Evolutionary conservation across 2,113 vertebrate genomes (phyloP), one percentile per base, ranked within the genome.

Genomic region (Mastomys coucha): DNA sequence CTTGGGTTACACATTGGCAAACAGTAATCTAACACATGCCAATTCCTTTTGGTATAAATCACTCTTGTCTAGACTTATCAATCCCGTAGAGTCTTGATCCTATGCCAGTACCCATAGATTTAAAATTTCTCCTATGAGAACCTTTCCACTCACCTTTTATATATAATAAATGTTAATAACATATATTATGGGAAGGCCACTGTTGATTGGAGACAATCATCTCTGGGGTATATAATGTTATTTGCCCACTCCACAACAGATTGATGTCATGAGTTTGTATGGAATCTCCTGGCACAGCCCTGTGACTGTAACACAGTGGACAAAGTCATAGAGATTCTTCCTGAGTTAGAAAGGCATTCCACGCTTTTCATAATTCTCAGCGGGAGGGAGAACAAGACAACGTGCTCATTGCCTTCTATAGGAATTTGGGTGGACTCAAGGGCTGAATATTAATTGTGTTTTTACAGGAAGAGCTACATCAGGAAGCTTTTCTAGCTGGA

Each of bases 381-480:
- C 82, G 82, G 87, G 72, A 96, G 51, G 92, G 56, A 88, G 89
- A 97, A 96, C 88, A 97, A 96, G 97, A 96, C 94, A 96, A 95
- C 81, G 82, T 89, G 96, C 84, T 96, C 53, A 76, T 95, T 78
- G 70, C 78, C 88, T 77, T 93, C 86, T 69, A 28, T 84, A 96
- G 92, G 96, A 97, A 94, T 97, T 92, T 94, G 72, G 70, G 82
- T 96, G 60, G 92, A 97, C 93, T 97, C 77, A 84, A 89, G 69
- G 86, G 58, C 82, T 95, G 91, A 95, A 91, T 94, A 97, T 93
- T 91, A 96, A 97, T 96, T 91, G 45, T 97, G 89, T 96, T 97
- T 97, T 95, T 96, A 95, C 89, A 98, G 95, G 97, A 98, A 97
- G 77, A 93, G 49, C 13, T n/a, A 93, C 63, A 89, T 42, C 95